Evolutionary conservation across 2,797 vertebrate genomes (phyloP), one percentile per base, ranked within the genome.

Genomic region (Sternarchorhynchus goeldii): DNA sequence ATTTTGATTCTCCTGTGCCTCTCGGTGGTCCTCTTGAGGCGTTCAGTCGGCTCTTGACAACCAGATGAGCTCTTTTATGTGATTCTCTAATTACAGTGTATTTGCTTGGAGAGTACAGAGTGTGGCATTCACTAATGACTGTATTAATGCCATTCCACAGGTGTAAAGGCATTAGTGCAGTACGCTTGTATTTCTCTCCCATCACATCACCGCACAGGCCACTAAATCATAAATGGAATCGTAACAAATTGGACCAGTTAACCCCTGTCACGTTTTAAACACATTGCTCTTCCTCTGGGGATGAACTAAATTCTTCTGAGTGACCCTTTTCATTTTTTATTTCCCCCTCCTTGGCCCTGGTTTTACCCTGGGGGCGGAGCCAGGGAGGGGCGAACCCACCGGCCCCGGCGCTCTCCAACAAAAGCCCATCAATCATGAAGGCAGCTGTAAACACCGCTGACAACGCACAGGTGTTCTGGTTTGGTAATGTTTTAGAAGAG

Each of bases 251-350:
- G 82, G 85, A 69, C 81, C 82, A 69, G 73, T 93, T 93, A 88
- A 91, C 87, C 88, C 83, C 58, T 81, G 78, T 84, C 83, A 78
- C 83, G 68, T 88, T 85, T 86, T 88, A 90, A 72, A 83, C 87
- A 86, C 84, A 67, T 75, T 82, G 64, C 39, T 60, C 78, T 78
- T 66, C 60, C 60, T 14, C 36, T 58, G 50, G n/a, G 34, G 50
- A 57, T 29, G 41, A 64, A 60, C 58, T 57, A 31, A 59, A 50
- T 41, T 50, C 21, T 75, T 32, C 73, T 8, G 12, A 36, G 39
- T 16, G 21, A 29, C 29, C 41, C 34, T 58, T 69, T 57, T 41
- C 29, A 63, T 39, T 78, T 56, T 69, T 62, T 32, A 63, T 12
- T 5, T 32, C 17, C 39, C 39, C 50, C 39, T 71, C 69, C 69